Evolutionary conservation across 2,888 invertebrate genomes (phyloP).

Genomic region (Azorinus chamasolen): DNA sequence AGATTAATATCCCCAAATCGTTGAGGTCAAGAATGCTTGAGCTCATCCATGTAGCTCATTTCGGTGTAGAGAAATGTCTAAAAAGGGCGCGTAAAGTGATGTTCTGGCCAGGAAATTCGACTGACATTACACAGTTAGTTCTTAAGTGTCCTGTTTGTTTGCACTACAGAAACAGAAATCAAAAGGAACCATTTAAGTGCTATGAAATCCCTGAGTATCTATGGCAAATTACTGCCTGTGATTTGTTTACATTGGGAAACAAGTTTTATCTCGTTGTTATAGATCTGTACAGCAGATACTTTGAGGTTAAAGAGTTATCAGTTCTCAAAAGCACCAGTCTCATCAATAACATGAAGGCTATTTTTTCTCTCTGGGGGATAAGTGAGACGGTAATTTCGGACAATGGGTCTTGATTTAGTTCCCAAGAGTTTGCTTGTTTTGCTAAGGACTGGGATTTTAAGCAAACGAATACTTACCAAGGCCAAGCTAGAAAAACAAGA

Average conservation of each 20-base stretch:
- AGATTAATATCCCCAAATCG: constrained; percentile 46
- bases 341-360: too few species aligned
- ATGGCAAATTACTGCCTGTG: constrained; percentile 57
- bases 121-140: constrained; percentile 52
- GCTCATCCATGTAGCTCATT: constrained; percentile 56
- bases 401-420: too few species aligned
- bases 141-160: constrained; percentile 44
- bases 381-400: too few species aligned
- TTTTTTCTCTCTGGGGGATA: too few species aligned
- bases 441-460: too few species aligned
- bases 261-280: too few species aligned
- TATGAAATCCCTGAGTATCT: constrained; percentile 53
- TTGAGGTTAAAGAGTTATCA: too few species aligned
- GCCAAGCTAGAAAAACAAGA: too few species aligned
- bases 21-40: constrained; percentile 51
- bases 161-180: constrained; percentile 38
- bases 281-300: too few species aligned
- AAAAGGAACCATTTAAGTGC: constrained; percentile 41
- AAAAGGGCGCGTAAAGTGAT: constrained; percentile 46
- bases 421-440: too few species aligned
- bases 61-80: constrained; percentile 61
- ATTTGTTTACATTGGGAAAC: constrained; percentile 46
- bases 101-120: constrained; percentile 63
- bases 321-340: too few species aligned
- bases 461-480: too few species aligned